Evolutionary conservation across 2,888 invertebrate genomes (phyloP), one percentile per base, ranked within the genome.

Genomic region (Pandemis cinnamomeana): DNA sequence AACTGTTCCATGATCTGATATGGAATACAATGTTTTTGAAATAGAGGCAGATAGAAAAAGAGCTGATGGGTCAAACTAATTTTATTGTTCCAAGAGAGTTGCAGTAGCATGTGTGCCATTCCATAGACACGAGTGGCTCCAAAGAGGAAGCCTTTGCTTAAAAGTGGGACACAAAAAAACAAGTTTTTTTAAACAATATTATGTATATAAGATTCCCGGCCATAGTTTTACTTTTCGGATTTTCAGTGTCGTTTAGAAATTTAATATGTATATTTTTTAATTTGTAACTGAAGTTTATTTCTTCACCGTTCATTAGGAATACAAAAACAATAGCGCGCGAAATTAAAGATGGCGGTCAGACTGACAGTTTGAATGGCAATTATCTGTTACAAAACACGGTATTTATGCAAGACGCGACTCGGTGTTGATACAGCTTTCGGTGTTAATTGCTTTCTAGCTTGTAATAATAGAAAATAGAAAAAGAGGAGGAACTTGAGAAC

Each of bases 361-460:
- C 62, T 62, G 62, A 15, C 42, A 42, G 41, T 44, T 42, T 44
- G 41, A 42, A 64, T 48, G 13, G 7, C 8, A 64, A 46, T 48
- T n/a, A 36, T 64, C 8, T 7, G 27, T 27, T 20, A 41, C 27
- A 46, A 20, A 58, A 60, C 13, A 7, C 36, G 27, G 27, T 64
- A 13, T 66, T 69, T 60, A 48, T 69, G 10, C 60, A 36, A 8
- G 60, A 36, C 68, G 7, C 36, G 60, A 6, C 60, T 41, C 60
- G 13, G 5, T 61, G 60, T 67, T 67, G 51, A 67, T 53, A 15
- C 13, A 55, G 53, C 67, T 67, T 15, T 15, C 13, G 61, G 53
- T 67, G 36, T 46, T 55, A 67, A 55, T 48, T 48, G 48, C 46
- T 46, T 69, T 69, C 27, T 60, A 60, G 68, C 46, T 61, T 69